Evolutionary conservation across 2,888 invertebrate genomes (phyloP), one percentile per base, ranked within the genome.

Genomic region (Synergus gifuensis): DNA sequence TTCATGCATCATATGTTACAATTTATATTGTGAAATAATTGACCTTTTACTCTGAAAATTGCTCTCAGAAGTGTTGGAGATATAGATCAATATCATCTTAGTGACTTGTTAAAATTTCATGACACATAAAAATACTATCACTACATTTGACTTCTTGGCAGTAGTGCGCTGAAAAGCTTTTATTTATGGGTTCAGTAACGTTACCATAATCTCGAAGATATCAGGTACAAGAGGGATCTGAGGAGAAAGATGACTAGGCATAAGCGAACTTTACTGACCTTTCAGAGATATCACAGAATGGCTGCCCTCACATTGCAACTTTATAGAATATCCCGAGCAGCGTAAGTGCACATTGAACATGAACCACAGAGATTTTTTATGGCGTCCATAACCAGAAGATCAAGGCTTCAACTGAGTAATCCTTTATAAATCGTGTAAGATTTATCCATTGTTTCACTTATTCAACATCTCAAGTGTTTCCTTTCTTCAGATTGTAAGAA

Each of bases 181-280:
- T 73, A 73, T 73, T 73, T 73, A 73, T 73, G 73, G 12, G 40
- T 73, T 73, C 73, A 58, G 73, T 69, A 69, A 49, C 36, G 69
- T 58, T 73, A 58, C 73, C 73, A 54, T 73, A 73, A 73, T 73
- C 73, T 73, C 36, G 54, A 58, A 36, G 73, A 73, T 73, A 73
- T 73, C 73, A 73, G 36, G 54, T 73, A 54, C 54, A 73, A 73
- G 73, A 73, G 73, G 73, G 44, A 36, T 73, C 54, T 73, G 28
- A 58, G n/a, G 18, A 73, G 73, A 73, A 73, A 58, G 73, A 73
- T 73, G 73, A 73, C 73, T 73, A 54, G 73, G 36, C 73, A 54
- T 73, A 54, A 73, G 73, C 49, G 54, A 73, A 73, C 73, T 73
- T 73, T 73, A 73, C 73, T 73, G 73, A 73, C 73, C 73, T 73